These are phyloP conservation scores for Diglossa brunneiventris DNA, from an alignment of 2,113 vertebrate genomes.

Conservation along the genomic window DNA sequence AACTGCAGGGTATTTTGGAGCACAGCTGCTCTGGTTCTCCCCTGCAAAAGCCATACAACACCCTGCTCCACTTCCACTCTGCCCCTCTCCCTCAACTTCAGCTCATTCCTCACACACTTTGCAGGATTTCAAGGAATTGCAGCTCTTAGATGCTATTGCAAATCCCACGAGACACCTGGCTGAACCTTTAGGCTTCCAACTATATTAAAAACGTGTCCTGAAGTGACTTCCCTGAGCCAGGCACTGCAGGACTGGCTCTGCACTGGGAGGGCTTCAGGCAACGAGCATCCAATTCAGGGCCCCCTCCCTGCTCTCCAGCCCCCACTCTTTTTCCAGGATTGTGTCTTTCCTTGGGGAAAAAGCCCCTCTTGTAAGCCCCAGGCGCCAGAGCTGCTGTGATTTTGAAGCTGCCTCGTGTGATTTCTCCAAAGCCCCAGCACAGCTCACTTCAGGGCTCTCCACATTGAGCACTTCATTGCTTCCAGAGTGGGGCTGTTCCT, in stretches of 20 bases:
- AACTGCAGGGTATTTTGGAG: neutral
- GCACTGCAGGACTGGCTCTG: neutral
- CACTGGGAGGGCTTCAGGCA: neutral
- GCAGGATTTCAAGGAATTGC: neutral
- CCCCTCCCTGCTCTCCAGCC: neutral
- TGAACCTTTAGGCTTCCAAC: conserved; percentile 4
- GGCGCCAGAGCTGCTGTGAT: neutral
- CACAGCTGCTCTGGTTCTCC: neutral
- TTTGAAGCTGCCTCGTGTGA: neutral
- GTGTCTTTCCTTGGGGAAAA: neutral
- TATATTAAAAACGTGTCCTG: neutral
- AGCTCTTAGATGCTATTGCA: neutral
- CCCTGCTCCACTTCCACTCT: neutral
- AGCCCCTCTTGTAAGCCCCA: neutral
- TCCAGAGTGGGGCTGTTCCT: neutral
- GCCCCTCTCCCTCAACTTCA: neutral
- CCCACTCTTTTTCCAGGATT: neutral
- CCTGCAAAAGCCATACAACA: neutral
- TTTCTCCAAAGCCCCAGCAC: neutral
- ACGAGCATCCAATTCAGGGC: fast-evolving
- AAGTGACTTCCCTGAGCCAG: neutral
- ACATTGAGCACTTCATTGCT: neutral
- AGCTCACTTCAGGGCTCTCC: neutral
- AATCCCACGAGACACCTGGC: neutral
- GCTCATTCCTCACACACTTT: neutral